phyloP scores from a whole-genome alignment of 2,797 vertebrate species.

The Allobates femoralis region DNA sequence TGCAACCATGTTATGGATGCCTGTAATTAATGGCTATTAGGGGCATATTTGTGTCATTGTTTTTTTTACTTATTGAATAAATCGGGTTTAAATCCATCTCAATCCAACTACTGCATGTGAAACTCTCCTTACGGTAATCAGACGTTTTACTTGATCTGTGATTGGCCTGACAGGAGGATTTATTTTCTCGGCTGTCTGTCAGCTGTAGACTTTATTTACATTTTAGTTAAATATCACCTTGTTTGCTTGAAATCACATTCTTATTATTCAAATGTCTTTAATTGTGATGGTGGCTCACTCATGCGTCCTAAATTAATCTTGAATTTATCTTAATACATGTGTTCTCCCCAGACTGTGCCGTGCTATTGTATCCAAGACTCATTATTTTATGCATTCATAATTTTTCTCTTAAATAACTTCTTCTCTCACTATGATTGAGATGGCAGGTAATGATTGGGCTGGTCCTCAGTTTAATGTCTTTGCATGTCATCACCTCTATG shows the following conservation, averaged over 20 bases:
- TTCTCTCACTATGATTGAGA: neutral
- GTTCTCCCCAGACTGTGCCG: neutral
- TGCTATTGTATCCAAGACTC: neutral
- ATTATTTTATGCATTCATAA: conserved; percentile 21
- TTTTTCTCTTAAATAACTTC: conserved; percentile 15
- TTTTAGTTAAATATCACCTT: neutral
- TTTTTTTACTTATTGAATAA: neutral
- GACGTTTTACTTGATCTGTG: neutral
- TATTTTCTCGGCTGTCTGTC: neutral
- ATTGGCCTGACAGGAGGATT: neutral
- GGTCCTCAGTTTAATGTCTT: neutral
- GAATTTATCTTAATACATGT: conserved; percentile 39
- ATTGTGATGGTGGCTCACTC: neutral
- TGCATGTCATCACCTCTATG: neutral
- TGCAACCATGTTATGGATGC: too few relatives aligned
- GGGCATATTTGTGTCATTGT: neutral
- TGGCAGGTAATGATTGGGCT: conserved; percentile 8
- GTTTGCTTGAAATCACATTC: conserved; percentile 18
- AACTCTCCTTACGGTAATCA: neutral
- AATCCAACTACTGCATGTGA: neutral
- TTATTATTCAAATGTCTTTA: conserved; percentile 16
- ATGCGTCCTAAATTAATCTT: conserved; percentile 19
- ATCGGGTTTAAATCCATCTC: neutral
- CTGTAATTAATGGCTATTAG: too few relatives aligned
- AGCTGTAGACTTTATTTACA: conserved; percentile 19